Base-by-base conservation (phyloP, 2,888 invertebrate species). In the Chymomyza procnemis region DNA sequence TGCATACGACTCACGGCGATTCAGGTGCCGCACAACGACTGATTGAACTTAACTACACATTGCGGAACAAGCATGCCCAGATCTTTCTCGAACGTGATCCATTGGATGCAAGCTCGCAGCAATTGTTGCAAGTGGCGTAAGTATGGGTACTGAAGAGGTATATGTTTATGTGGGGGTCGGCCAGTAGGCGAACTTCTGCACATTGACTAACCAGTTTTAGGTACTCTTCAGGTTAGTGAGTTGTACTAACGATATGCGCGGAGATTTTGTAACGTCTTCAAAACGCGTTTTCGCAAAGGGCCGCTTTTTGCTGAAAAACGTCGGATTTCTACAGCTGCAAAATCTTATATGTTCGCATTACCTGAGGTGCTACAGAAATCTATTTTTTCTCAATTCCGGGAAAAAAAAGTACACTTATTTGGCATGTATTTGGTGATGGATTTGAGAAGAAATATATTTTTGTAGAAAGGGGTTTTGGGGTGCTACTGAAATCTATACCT, bases 41-140 rank as follows among this genome's bases (percentile, higher is more conserved):
- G 67, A 73, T 90, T 65, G 88, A 89, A 62, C 81, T 87, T 19
- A 90, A 90, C 85, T 93, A 91, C 79, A 91, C 91, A 34, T 86
- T 92, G 73, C 90, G 93, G 47, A 92, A 92, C 21, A 92, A 92
- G 75, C 90, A 92, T 61, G 91, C 92, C 30, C 92, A 93, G 74
- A 92, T 93, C 77, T 93, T 93, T 88, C 87, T 90, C 22, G 90
- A 93, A 64, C 90, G 93, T 63, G 92, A 93, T 88, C 92, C 93
- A 1, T 62, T 80, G 61, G 89, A 89, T 64, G 87, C 80, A 73
- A 83, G 75, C 4, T 88, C 88, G 19, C 88, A 88, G 74, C 86
- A 87, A 54, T 62, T 90, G 67, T 66, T 90, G 73, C 81, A 88
- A 84, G 82, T 88, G 63, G 90, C 89, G 90, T 90, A 79, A 89